Evolutionary conservation across 2,113 vertebrate species (phyloP), one percentile per base, ranked within the genome.

Genomic region (Entelurus aequoreus): DNA sequence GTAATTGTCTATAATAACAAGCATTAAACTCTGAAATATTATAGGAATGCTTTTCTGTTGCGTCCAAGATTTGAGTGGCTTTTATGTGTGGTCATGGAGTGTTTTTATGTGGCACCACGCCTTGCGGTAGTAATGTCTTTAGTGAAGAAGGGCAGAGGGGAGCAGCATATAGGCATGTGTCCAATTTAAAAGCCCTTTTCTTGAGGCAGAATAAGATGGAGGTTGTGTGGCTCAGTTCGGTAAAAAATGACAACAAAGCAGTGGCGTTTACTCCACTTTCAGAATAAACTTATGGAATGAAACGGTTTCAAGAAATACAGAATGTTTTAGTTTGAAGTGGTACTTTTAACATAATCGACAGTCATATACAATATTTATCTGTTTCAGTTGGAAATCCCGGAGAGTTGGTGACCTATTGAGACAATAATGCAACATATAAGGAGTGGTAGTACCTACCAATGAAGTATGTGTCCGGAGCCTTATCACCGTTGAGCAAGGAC

Each of bases 401-500:
- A 54, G 28, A 21, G 13, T 2, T 14, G 54, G 8, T 54, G 37
- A 52, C 50, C 10, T 10, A 28, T 5, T 35, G 14, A 42, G 40
- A 7, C 40, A 42, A 42, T 9, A 54, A 37, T 36, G 7, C 5
- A 54, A 7, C 21, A 6, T 21, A 9, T 35, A 4, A 42, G 14
- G 36, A 57, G 15, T 10, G 14, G 0, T n/a, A 12, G 35, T 40
- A 92, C 94, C 95, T 82, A 98, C 96, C 96, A 44, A 95, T 86
- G 69, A 94, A 98, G 89, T 95, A 94, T 71, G 93, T 94, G 64
- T 92, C 91, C 0, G 93, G 95, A 46, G 93, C 93, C 2, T 78
- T 90, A 10, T 93, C 89, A 5, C 84, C 90, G 11, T 86, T 87
- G 11, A 94, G 88, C 60, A 98, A 88, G 65, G 92, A 88, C 67